Evolutionary conservation across 2,113 vertebrate genomes (phyloP), one percentile per base, ranked within the genome.

Genomic region (Setophaga petechia): DNA sequence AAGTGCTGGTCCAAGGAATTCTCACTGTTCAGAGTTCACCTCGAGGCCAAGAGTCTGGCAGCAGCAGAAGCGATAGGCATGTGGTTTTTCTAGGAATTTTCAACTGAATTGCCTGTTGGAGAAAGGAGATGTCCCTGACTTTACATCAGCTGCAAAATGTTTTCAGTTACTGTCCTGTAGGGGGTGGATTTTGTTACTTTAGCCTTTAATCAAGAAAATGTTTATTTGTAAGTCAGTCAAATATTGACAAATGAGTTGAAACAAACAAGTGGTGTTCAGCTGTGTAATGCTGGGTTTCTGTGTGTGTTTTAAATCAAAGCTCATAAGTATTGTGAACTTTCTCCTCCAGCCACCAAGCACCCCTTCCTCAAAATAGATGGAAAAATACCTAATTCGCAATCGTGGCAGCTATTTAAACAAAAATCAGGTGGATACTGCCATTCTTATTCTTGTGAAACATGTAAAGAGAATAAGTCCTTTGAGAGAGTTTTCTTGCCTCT

Each of bases 21-120:
- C 23, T 85, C 39, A 5, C 25, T 81, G 11, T 24, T 21, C 20
- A n/a, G 41, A 65, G 68, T 46, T 69, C 6, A n/a, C 4, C 13
- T 33, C 11, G 39, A 41, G 46, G 68, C 73, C 52, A 65, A 35
- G 33, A 80, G 57, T n/a, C 37, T 91, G 39, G 57, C 39, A 85
- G 55, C 44, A 91, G 27, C 13, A 61, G 19, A 30, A 68, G 57
- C 0, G 9, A 71, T 55, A 80, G 35, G 39, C 52, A 1, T 47
- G 68, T 85, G 82, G 1, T 44, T 85, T 90, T 94, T 88, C 68
- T 86, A 49, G 31, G 88, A 90, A 83, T 84, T 90, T 85, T 77
- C 59, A 91, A 13, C 67, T 58, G 22, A 94, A 49, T n/a, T 80
- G 30, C 33, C 39, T 63, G 15, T 52, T 87, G 21, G 41, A 47